Base-by-base conservation (phyloP, 2,888 invertebrate genomes). In the Endotricha flammealis region DNA sequence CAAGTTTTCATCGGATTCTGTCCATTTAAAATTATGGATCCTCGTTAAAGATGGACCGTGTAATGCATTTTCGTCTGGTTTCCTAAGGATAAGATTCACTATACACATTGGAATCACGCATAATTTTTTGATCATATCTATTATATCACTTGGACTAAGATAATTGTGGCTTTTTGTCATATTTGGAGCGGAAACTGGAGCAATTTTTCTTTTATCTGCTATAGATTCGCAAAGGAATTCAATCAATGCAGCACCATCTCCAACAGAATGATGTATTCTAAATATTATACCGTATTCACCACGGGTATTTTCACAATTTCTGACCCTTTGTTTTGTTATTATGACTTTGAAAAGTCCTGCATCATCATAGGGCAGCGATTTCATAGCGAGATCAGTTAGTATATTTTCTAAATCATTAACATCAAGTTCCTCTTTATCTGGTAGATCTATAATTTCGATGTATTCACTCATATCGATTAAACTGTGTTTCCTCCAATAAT, bases 211-310 rank as follows among this genome's bases (percentile, higher is more conserved):
- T 28, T 67, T 53, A 46, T 88, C 88, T 4, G 81, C 74, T 29
- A 89, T 64, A 1, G 70, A 63, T 47, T 83, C 73, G 39, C 87
- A 64, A 8, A 89, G 57, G 38, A 89, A 62, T 36, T 82, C 73
- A 23, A 88, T 57, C 6, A 90, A 54, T 3, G 88, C 79, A 1
- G 85, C 76, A 1, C 89, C 89, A 48, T 89, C 89, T 1, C 88
- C 89, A 1, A 89, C 53, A 3, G 87, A 72, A 58, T 89, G 89
- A 54, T 90, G 89, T 34, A 89, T 70, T 39, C 88, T 76, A 44
- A 89, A 83, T 37, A 89, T 53, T 17, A 89, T 61, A 1, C 87
- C 87, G 63, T 74, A 62, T 38, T 69, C 48, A 16, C 58, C 49
- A 40, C 50, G 43, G 40, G 46, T 32, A 11, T 57, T 41, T 24